Evolutionary conservation across 64 coral and sea anemone genomes (phyloP).

Genomic region (Porites australiensis): DNA sequence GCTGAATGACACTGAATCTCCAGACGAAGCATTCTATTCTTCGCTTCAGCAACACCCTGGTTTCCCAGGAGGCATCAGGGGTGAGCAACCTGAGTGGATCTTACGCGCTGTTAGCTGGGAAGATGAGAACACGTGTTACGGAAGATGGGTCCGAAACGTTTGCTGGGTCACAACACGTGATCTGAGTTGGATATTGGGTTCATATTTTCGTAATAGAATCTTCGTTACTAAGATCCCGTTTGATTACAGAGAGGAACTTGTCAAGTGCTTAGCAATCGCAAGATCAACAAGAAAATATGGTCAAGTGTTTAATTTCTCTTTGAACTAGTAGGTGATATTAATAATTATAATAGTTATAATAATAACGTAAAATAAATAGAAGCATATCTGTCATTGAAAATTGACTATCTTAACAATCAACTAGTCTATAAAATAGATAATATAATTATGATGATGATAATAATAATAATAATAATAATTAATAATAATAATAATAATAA

Average conservation of each 20-base stretch:
- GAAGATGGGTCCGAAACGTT: neutral
- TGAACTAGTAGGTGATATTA: too few relatives aligned
- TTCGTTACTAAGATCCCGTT: slow-evolving; percentile 33
- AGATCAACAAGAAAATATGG: slow-evolving; percentile 11
- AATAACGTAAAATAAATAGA: too few relatives aligned
- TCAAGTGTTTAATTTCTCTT: neutral
- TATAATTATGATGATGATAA: too few relatives aligned
- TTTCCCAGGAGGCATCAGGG: slow-evolving; percentile 23
- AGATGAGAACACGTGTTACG: neutral
- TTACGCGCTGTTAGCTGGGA: slow-evolving; percentile 9
- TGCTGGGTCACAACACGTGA: slow-evolving; percentile 24
- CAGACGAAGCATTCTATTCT: slow-evolving; percentile 17
- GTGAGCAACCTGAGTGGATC: slow-evolving; percentile 15
- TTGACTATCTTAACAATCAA: too few relatives aligned
- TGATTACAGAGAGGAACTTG: neutral
- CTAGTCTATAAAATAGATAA: too few relatives aligned
- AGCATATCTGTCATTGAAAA: too few relatives aligned
- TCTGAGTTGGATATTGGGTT: neutral
- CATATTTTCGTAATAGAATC: neutral
- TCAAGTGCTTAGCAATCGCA: neutral
- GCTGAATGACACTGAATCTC: neutral
- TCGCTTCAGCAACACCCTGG: slow-evolving; percentile 41
- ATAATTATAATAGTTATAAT: too few relatives aligned
- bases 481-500: too few relatives aligned
- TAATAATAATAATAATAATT: too few relatives aligned